Conservation (phyloP, 1,140 invertebrate species). For the Rhagoletis zephyria region DNA sequence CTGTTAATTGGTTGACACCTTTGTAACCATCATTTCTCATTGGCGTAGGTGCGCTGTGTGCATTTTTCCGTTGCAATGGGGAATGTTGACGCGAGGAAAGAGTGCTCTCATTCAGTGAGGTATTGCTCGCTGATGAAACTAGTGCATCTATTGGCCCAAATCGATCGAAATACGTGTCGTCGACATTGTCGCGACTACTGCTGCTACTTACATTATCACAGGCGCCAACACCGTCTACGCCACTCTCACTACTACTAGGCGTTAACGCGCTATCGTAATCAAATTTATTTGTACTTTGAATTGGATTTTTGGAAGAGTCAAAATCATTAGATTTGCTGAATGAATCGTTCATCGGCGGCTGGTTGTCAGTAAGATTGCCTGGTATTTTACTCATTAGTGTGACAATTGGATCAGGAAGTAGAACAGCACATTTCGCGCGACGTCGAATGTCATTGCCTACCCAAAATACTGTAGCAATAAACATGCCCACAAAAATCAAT, state of each 20-base stretch:
- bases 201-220: not conserved
- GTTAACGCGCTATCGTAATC: not conserved
- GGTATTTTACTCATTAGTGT: not conserved
- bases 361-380: no score
- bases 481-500: conserved; percentile 2
- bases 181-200: not conserved
- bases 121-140: not conserved
- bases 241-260: conserved; percentile 1
- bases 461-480: not conserved
- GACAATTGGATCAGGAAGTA: not conserved
- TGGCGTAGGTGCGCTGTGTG: not conserved
- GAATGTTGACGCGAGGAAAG: not conserved
- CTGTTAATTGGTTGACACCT: not conserved
- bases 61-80: not conserved
- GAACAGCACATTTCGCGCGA: not conserved
- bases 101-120: not conserved
- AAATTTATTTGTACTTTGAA: not conserved
- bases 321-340: not conserved
- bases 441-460: not conserved
- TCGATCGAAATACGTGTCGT: not conserved
- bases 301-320: no score
- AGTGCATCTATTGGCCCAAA: not conserved
- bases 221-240: not conserved
- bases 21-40: not conserved
- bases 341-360: not conserved